These are phyloP conservation scores for Parnassius smintheus DNA, from an alignment of 2,888 invertebrate genomes.

Conservation along the genomic window DNA sequence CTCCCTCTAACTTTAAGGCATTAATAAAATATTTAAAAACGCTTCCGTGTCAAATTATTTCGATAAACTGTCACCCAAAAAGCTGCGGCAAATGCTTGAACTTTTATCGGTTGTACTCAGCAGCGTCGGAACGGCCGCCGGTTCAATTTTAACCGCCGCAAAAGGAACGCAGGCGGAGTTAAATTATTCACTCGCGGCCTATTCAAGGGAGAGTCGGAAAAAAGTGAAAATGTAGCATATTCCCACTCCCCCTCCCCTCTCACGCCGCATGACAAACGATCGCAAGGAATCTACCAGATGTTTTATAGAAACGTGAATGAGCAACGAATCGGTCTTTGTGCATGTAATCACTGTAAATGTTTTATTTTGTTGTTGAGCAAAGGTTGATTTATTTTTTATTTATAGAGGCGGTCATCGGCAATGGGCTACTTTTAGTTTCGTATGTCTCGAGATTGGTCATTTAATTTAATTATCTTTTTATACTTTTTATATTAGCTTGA, in stretches of 20 bases:
- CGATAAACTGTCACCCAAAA: background rate
- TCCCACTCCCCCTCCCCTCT: slow-evolving; percentile 31
- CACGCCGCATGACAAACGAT: slow-evolving; percentile 21
- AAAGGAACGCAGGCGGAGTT: slow-evolving; percentile 49
- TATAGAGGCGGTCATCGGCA: no score
- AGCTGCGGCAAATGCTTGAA: slow-evolving; percentile 11
- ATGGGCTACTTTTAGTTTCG: no score
- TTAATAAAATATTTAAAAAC: no score
- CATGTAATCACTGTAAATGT: slow-evolving; percentile 9
- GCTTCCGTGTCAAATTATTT: no score
- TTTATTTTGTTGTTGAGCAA: background rate
- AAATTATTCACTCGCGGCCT: slow-evolving; percentile 60
- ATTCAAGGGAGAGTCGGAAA: slow-evolving; percentile 45
- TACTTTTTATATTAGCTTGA: no score
- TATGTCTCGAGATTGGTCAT: no score
- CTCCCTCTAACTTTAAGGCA: no score
- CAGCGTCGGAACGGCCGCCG: slow-evolving; percentile 35
- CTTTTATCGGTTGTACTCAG: slow-evolving; percentile 34
- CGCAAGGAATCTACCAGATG: slow-evolving; percentile 24
- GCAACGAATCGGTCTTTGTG: slow-evolving; percentile 9
- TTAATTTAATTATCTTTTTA: no score
- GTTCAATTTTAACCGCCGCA: slow-evolving; percentile 49
- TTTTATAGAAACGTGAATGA: slow-evolving; percentile 11
- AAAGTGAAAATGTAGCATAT: slow-evolving; percentile 58
- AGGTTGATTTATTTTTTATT: no score